Conservation (phyloP, 2,888 invertebrate genomes). For the Monopis laevigella region DNA sequence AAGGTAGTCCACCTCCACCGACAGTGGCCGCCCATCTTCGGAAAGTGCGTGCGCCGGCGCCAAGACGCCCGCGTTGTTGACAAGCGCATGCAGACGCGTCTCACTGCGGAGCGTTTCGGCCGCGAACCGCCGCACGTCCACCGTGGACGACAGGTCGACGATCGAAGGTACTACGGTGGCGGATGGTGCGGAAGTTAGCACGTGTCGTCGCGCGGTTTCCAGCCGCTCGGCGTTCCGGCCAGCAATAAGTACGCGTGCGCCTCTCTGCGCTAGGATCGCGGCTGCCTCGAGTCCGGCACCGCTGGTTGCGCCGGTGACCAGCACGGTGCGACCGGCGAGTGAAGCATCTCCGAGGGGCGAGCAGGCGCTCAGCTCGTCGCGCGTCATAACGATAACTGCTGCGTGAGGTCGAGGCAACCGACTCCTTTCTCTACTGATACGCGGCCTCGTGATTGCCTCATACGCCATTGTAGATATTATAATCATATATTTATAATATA, state of each 20-base stretch:
- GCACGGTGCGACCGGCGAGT: too few species aligned
- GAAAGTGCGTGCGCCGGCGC: slow-evolving; percentile 51
- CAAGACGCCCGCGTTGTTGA: slow-evolving; percentile 60
- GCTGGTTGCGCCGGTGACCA: slow-evolving; percentile 45
- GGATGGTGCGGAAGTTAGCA: slow-evolving; percentile 29
- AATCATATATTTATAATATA: too few species aligned
- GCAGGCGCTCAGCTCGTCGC: too few species aligned
- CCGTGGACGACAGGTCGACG: slow-evolving; percentile 59
- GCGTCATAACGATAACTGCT: too few species aligned
- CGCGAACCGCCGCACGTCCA: slow-evolving; percentile 67
- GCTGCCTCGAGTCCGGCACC: slow-evolving; percentile 45
- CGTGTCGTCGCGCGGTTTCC: slow-evolving; percentile 26
- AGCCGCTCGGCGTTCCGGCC: slow-evolving; percentile 48
- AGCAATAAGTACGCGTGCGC: slow-evolving; percentile 66
- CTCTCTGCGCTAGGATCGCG: slow-evolving; percentile 50
- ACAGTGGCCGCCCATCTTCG: slow-evolving; percentile 68
- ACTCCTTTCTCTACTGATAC: too few species aligned
- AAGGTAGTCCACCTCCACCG: slow-evolving; percentile 67
- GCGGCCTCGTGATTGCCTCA: too few species aligned
- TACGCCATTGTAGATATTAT: too few species aligned
- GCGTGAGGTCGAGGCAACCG: too few species aligned
- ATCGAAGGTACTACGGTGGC: slow-evolving; percentile 32
- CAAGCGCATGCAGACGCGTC: slow-evolving; percentile 48
- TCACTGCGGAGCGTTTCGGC: slow-evolving; percentile 55
- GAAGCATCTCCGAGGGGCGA: too few species aligned